These are phyloP conservation scores for Enteromius radiatus DNA, from an alignment of 2,797 vertebrate genomes.

Conservation along the genomic window DNA sequence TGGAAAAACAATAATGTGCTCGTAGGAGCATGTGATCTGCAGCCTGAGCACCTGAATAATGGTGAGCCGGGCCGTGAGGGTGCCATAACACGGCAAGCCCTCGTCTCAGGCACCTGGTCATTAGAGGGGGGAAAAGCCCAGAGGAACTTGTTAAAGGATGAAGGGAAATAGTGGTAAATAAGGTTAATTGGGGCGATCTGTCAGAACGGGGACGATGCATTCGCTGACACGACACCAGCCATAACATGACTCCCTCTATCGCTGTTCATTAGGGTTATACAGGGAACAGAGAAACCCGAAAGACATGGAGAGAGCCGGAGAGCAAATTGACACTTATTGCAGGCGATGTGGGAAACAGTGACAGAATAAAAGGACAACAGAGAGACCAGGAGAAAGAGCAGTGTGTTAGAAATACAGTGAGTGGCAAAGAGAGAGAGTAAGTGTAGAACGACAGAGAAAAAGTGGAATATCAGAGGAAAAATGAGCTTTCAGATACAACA, in stretches of 20 bases:
- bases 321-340: slow-evolving; percentile 42
- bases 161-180: slow-evolving; percentile 78
- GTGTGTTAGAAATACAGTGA: not conserved
- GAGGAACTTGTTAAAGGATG: slow-evolving; percentile 82
- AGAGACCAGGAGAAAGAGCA: slow-evolving; percentile 7
- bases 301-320: not conserved
- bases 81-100: slow-evolving; percentile 60
- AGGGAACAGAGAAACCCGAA: slow-evolving; percentile 24
- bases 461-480: slow-evolving; percentile 9
- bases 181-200: slow-evolving; percentile 85
- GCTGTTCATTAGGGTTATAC: slow-evolving; percentile 70
- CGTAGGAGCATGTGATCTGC: slow-evolving; percentile 52
- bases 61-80: slow-evolving; percentile 67
- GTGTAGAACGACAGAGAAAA: not conserved
- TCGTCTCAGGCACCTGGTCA: slow-evolving; percentile 70
- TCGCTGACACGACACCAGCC: slow-evolving; percentile 72
- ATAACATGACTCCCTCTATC: slow-evolving; percentile 54
- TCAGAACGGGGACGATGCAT: slow-evolving; percentile 75
- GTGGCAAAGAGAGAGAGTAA: not conserved
- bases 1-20: slow-evolving; percentile 49
- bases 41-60: slow-evolving; percentile 73
- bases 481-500: slow-evolving; percentile 13
- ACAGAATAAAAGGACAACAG: slow-evolving; percentile 38
- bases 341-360: slow-evolving; percentile 29
- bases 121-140: slow-evolving; percentile 75